Conservation (phyloP, 2,888 invertebrate species). For the Cephonodes hylas region DNA sequence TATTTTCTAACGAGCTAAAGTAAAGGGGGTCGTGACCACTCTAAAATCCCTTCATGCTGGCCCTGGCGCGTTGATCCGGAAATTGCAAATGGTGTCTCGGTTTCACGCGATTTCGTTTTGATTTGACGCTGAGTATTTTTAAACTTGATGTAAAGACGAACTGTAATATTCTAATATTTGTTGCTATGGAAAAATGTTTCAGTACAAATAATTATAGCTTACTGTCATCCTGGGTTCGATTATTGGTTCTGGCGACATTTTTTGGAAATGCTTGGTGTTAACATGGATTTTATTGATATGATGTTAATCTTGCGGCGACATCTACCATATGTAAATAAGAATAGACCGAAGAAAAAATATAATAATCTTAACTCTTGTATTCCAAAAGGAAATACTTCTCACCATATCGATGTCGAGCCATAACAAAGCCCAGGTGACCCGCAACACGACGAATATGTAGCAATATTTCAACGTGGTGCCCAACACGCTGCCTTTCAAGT, state of each 20-base stretch:
- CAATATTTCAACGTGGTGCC: slow-evolving; percentile 57
- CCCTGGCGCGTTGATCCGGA: not conserved
- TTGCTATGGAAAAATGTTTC: not conserved
- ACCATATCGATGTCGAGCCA: slow-evolving; percentile 50
- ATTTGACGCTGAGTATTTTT: not conserved
- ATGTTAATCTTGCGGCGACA: too few species aligned
- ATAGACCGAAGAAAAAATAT: too few species aligned
- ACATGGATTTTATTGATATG: not conserved
- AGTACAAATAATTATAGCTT: too few species aligned
- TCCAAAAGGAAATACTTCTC: too few species aligned
- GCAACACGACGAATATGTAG: slow-evolving; percentile 53
- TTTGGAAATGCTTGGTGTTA: not conserved
- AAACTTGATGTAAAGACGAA: too few species aligned
- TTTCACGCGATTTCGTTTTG: not conserved
- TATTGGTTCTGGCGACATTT: not conserved
- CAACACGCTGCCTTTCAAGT: slow-evolving; percentile 52
- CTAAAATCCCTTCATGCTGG: not conserved
- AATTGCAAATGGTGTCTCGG: not conserved
- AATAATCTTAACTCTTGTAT: too few species aligned
- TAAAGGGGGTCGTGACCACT: not conserved
- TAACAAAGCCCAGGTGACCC: slow-evolving; percentile 49
- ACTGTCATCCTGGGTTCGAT: too few species aligned
- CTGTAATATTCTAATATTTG: not conserved
- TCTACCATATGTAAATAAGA: not conserved
- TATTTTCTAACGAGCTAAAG: not conserved